Percentiles rank a stretch among this genome's conserved stretches.
Evolutionary conservation across 2,888 invertebrate genomes (phyloP).

Genomic region (Diarsia dahlii): DNA sequence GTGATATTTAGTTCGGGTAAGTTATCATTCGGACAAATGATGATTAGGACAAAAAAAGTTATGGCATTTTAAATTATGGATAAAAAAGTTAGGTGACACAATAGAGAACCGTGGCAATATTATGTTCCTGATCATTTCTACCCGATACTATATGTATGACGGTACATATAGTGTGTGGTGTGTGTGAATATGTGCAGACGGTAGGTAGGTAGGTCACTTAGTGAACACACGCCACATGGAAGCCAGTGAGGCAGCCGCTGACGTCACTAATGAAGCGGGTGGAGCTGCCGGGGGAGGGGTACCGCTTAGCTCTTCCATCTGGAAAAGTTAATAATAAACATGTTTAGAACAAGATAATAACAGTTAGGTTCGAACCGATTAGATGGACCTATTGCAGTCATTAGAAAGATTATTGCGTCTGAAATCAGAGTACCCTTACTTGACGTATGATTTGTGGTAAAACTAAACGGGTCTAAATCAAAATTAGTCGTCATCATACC

Average conservation of each 20-base stretch:
- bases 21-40: no score
- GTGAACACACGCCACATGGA: constrained; percentile 95
- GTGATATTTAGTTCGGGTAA: no score
- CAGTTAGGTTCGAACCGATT: not conserved
- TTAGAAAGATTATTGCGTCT: no score
- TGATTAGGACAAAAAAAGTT: no score
- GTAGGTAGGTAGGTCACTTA: constrained; percentile 81
- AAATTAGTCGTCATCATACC: no score
- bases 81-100: no score
- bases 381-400: not conserved
- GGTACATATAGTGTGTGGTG: not conserved
- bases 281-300: constrained; percentile 76
- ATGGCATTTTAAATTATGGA: no score
- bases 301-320: constrained; percentile 80
- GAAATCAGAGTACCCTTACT: no score
- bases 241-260: constrained; percentile 95
- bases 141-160: not conserved
- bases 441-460: not conserved
- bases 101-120: no score
- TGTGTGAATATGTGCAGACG: not conserved
- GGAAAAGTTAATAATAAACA: no score
- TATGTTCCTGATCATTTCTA: not conserved
- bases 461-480: not conserved
- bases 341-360: no score
- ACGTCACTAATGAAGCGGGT: constrained; percentile 94